Conservation (phyloP, 2,888 invertebrate species). For the Darwinula stevensoni region DNA sequence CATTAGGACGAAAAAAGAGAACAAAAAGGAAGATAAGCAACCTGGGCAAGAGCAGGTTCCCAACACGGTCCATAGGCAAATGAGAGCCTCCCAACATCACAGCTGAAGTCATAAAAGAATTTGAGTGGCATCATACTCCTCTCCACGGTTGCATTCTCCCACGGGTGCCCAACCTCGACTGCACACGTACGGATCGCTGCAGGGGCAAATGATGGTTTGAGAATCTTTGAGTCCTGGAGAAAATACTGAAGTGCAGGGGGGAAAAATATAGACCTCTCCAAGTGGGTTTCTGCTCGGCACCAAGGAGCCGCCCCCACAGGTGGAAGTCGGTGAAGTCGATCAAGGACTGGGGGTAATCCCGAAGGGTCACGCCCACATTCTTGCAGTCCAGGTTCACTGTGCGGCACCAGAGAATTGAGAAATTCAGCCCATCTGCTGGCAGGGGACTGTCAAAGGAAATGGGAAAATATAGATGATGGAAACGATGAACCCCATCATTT, state of each 20-base stretch:
- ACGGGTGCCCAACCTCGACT: slow-evolving; percentile 55
- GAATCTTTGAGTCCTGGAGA: too few relatives aligned
- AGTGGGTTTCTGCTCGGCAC: slow-evolving; percentile 57
- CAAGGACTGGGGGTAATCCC: slow-evolving; percentile 86
- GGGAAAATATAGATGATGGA: too few relatives aligned
- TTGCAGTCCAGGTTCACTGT: slow-evolving; percentile 46
- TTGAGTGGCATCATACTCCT: slow-evolving; percentile 72
- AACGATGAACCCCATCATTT: too few relatives aligned
- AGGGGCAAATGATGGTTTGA: slow-evolving; percentile 7
- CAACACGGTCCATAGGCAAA: slow-evolving; percentile 97
- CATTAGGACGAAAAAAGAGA: slow-evolving; percentile 6
- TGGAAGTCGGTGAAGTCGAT: slow-evolving; percentile 50
- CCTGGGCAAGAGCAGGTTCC: slow-evolving; percentile 87
- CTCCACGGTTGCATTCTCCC: slow-evolving; percentile 48
- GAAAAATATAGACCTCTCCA: slow-evolving; percentile 23
- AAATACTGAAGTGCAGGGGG: too few relatives aligned
- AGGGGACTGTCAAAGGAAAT: slow-evolving; percentile 36
- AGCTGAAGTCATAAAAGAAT: slow-evolving; percentile 90
- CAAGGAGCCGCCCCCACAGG: slow-evolving; percentile 64
- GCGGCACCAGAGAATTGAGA: slow-evolving; percentile 76
- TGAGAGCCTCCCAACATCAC: slow-evolving; percentile 58
- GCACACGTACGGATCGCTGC: slow-evolving; percentile 40
- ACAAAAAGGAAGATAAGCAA: slow-evolving; percentile 14
- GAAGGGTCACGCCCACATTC: slow-evolving; percentile 57
- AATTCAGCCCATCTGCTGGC: slow-evolving; percentile 53